phyloP scores from a whole-genome alignment of 2,797 vertebrate genomes.

The Lacerta bilineata region DNA sequence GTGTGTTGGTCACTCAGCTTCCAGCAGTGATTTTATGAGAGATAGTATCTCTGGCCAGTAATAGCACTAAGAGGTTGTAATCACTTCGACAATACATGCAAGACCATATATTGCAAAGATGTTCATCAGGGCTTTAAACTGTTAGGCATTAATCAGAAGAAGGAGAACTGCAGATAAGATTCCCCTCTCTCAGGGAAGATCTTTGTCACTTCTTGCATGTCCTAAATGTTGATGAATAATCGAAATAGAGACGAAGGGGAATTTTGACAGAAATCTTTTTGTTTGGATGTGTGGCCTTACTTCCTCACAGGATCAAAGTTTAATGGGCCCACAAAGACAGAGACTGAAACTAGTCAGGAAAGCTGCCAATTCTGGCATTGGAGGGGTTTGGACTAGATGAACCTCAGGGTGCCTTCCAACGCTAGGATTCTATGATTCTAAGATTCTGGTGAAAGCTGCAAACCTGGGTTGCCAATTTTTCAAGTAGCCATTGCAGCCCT shows the following conservation, averaged over 20 bases:
- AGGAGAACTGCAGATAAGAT: not conserved
- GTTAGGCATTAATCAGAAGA: not conserved
- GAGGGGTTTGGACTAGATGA: too few relatives aligned
- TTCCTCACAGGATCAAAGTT: not conserved
- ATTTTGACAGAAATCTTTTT: not conserved
- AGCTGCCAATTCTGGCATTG: not conserved
- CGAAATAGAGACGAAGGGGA: not conserved
- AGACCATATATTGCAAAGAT: conserved; percentile 18
- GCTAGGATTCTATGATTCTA: too few relatives aligned
- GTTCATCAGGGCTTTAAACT: not conserved
- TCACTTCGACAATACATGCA: not conserved
- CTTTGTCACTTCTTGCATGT: not conserved
- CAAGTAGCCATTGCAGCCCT: not conserved
- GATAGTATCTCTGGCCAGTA: conserved; percentile 25
- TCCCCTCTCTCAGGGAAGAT: not conserved
- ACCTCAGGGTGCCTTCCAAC: too few relatives aligned
- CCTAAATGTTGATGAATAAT: not conserved
- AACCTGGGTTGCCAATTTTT: not conserved
- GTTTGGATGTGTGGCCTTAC: not conserved
- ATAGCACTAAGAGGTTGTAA: conserved; percentile 3
- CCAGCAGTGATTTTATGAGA: conserved; percentile 7
- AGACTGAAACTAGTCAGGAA: not conserved
- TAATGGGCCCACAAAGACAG: not conserved
- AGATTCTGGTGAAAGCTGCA: not conserved
- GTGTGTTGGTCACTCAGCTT: not conserved